These are phyloP conservation scores for Kryptolebias ocellatus DNA, from an alignment of 2,797 vertebrate genomes.

Conservation along the genomic window DNA sequence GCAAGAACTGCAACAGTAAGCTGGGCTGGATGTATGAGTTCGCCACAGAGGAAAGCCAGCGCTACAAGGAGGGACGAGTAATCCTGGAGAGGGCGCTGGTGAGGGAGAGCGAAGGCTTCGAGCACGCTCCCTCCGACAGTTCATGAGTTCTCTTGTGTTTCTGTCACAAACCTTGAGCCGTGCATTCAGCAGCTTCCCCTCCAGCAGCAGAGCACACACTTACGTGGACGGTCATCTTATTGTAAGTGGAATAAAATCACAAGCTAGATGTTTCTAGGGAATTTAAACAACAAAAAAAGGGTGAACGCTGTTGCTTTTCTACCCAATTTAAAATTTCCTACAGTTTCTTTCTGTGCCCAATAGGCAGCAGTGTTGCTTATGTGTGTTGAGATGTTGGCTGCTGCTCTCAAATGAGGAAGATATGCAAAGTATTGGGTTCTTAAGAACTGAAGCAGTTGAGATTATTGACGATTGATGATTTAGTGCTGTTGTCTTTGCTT, in stretches of 20 bases:
- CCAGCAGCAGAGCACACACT: constrained; percentile 41
- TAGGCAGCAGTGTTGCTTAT: constrained; percentile 26
- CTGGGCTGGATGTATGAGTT: constrained; percentile 99
- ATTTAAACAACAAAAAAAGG: constrained; percentile 11
- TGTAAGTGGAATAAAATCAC: constrained; percentile 44
- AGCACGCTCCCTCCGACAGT: constrained; percentile 91
- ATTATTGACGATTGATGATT: background rate
- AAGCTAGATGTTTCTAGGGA: constrained; percentile 30
- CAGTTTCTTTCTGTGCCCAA: constrained; percentile 17
- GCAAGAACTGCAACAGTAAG: constrained; percentile 99
- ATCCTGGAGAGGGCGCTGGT: constrained; percentile 96
- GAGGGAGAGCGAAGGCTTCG: constrained; percentile 96
- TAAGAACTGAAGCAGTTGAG: background rate
- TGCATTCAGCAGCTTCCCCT: constrained; percentile 33
- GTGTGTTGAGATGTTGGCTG: constrained; percentile 16
- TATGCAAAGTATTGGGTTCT: background rate
- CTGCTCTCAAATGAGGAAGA: constrained; percentile 10
- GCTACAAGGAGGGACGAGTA: constrained; percentile 96
- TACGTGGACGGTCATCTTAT: constrained; percentile 51
- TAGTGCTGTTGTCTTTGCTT: constrained; percentile 8
- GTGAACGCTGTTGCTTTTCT: constrained; percentile 31
- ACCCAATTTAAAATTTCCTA: constrained; percentile 31
- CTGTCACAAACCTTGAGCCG: background rate
- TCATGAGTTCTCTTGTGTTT: constrained; percentile 80
- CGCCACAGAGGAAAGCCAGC: constrained; percentile 96